Evolutionary conservation across 2,113 vertebrate genomes (phyloP), one percentile per base, ranked within the genome.

Genomic region (Crocuta crocuta): DNA sequence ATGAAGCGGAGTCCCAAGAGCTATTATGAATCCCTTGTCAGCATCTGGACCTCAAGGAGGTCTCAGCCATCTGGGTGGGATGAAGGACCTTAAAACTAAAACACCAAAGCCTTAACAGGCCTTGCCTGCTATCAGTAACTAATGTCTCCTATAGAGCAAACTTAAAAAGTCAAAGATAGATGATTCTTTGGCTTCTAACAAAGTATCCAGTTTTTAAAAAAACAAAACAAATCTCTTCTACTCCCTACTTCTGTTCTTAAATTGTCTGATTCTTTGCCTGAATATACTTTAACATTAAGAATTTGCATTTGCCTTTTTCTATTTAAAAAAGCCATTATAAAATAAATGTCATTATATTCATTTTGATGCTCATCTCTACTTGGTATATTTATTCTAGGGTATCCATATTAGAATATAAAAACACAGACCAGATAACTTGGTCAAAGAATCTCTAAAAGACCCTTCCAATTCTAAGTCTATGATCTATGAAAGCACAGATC

Each of bases 251-350:
- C 28, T 82, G 43, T 91, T 91, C 43, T 73, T 84, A 92, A 88
- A 89, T 24, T 89, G 83, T 50, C 24, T 71, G 10, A 89, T 70
- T 26, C 68, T 65, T 31, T 89, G 53, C 19, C 78, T 94, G 89
- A 92, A 79, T 39, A 45, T 13, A 84, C 63, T 28, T 82, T 78
- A 88, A 88, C 39, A 87, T 31, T 55, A 48, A 15, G 66, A 9
- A 53, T 53, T 66, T 94, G 26, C 48, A 81, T 48, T 81, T 81
- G 45, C 35, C 43, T 66, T 24, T 79, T 58, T n/a, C n/a, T 33
- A 58, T n/a, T 94, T 80, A 89, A 89, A 96, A 96, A 97, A 74
- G 68, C 50, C 39, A 87, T 45, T 91, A 58, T 55, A 53, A 93
- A 93, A 33, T 45, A 90, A 79, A 88, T 28, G 76, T 9, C 68